Evolutionary conservation across 2,797 vertebrate species (phyloP), one percentile per base, ranked within the genome.

Genomic region (Thaleichthys pacificus): DNA sequence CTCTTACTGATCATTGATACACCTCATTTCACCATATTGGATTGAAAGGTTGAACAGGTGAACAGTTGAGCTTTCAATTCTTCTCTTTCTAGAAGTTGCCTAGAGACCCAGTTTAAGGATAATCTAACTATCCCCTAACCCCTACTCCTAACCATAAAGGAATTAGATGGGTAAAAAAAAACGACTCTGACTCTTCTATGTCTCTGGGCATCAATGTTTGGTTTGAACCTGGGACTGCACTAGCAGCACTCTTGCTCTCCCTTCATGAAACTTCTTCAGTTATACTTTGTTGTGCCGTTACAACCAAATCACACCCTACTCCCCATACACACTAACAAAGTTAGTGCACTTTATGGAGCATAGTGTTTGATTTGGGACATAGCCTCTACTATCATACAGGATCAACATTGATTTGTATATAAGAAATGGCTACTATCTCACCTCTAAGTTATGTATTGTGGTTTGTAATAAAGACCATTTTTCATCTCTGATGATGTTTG

Each of bases 381-480:
- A 51, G 80, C 85, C 86, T 35, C 54, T 38, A 21, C 28, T 56
- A 69, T 3, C 21, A 42, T 0, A 82, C 77, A 66, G 74, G 74
- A 68, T 78, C 81, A 79, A 82, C 35, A 77, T 85, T 86, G 82
- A 85, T 89, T 87, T 90, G 88, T 89, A 91, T 84, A 88, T 86
- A 86, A 88, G 85, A 87, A 87, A 89, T 84, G 70, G 88, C 89
- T 88, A 85, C 89, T 91, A 84, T 89, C 87, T 89, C 87, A 89
- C 86, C 83, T 88, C 88, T 91, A 89, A 89, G 87, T 89, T 91
- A 89, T 93, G 89, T 91, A 91, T 91, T 82, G 89, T 92, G 86
- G 91, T 93, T 92, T 91, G 89, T 91, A 93, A 93, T 94, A 94
- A 94, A 94, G 83, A 82, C 90, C 89, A 91, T 93, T 93, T 93